phyloP scores from a whole-genome alignment of 2,113 vertebrate species.

The Polypterus bichir region DNA sequence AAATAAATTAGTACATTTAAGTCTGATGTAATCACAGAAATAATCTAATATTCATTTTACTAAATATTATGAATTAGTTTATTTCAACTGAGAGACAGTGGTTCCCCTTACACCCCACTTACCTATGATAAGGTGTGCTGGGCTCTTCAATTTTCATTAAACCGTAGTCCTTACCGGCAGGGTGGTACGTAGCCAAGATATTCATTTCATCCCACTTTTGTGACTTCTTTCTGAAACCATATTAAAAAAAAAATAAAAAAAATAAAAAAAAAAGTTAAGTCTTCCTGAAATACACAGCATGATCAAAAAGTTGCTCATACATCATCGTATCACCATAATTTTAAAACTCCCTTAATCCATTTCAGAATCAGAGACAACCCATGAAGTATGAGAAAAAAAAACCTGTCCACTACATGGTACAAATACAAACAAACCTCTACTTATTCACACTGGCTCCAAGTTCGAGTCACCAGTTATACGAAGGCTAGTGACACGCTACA shows the following conservation, averaged over 20 bases:
- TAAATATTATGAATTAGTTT: not conserved
- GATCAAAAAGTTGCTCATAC: too few species aligned
- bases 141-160: slow-evolving; percentile 98
- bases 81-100: not conserved
- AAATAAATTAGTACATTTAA: not conserved
- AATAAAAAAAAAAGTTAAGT: not conserved
- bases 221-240: slow-evolving; percentile 78
- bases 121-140: slow-evolving; percentile 91
- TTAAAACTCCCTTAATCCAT: not conserved
- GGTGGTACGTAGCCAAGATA: slow-evolving; percentile 93
- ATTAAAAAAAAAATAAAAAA: slow-evolving; percentile 19
- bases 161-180: slow-evolving; percentile 91
- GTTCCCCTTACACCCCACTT: slow-evolving; percentile 9
- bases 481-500: too few species aligned
- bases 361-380: not conserved
- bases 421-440: too few species aligned
- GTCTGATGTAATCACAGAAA: not conserved
- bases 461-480: too few species aligned
- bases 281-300: not conserved
- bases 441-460: too few species aligned
- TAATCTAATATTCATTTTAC: not conserved
- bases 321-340: not conserved
- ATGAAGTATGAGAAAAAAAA: not conserved
- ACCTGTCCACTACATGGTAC: too few species aligned
- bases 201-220: slow-evolving; percentile 99